Conservation (phyloP, 2,888 invertebrate species). For the Platycheirus rosarum region DNA sequence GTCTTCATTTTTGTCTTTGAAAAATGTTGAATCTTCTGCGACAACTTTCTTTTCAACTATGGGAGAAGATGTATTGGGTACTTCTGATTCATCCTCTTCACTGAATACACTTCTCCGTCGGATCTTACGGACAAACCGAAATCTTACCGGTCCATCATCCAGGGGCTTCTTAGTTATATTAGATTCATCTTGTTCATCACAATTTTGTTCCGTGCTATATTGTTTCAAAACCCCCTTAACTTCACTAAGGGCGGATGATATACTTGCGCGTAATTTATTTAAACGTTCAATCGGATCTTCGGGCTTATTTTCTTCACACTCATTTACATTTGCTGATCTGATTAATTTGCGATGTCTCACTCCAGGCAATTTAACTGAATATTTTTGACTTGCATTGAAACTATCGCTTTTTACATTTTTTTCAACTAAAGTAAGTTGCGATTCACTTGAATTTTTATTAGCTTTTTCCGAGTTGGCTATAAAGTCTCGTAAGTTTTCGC, state of each 20-base stretch:
- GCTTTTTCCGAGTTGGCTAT: conserved; percentile 46
- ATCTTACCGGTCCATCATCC: conserved; percentile 77
- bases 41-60: conserved; percentile 9
- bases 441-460: conserved; percentile 41
- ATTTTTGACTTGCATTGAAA: conserved; percentile 2
- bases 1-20: neutral
- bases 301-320: conserved; percentile 74
- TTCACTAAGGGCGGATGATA: conserved; percentile 80
- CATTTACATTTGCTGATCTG: conserved; percentile 5
- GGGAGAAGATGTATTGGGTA: conserved; percentile 14
- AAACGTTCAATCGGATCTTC: conserved; percentile 80
- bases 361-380: too few relatives aligned
- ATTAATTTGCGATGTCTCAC: conserved; percentile 12
- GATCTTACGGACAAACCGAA: conserved; percentile 80
- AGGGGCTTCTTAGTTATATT: conserved; percentile 29
- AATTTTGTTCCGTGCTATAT: conserved; percentile 79
- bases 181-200: conserved; percentile 73
- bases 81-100: conserved; percentile 77
- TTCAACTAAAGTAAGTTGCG: conserved; percentile 2
- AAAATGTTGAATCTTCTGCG: neutral
- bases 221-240: conserved; percentile 81
- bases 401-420: conserved; percentile 27
- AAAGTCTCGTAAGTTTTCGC: conserved; percentile 73
- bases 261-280: conserved; percentile 80
- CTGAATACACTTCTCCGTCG: conserved; percentile 79